A percentile compares a stretch with the other conserved stretches of the same genome.
Evolutionary conservation across 2,113 vertebrate genomes (phyloP).

Genomic region (Chionis minor): DNA sequence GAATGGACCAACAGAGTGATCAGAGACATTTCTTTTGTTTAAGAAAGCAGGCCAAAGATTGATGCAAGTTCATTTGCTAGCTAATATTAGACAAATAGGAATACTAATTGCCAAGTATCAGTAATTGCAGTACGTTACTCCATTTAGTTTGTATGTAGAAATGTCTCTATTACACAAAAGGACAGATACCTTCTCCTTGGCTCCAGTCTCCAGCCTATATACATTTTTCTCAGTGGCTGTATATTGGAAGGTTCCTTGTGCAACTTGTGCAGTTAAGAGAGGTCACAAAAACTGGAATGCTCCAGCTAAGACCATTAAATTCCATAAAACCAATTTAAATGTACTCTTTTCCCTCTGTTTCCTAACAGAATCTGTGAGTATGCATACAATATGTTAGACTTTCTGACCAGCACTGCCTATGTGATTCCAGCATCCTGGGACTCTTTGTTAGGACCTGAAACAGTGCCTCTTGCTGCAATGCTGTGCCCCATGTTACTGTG

Average conservation of each 20-base stretch:
- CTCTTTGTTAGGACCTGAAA: not conserved
- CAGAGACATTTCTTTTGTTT: not conserved
- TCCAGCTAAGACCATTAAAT: not conserved
- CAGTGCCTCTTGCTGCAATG: not conserved
- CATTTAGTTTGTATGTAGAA: not conserved
- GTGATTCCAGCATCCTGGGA: not conserved
- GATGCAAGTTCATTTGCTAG: not conserved
- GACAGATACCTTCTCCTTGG: not conserved
- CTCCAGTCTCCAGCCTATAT: not conserved
- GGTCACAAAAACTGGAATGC: not conserved
- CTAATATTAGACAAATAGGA: not conserved
- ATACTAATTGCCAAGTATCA: not conserved
- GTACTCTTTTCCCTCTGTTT: not conserved
- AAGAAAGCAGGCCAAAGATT: not conserved
- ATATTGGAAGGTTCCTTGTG: not conserved
- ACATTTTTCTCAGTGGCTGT: not conserved
- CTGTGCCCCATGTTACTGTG: not conserved
- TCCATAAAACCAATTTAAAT: not conserved
- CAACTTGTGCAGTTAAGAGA: not conserved
- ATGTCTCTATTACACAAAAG: not conserved
- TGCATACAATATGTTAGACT: not conserved
- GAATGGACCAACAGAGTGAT: not conserved
- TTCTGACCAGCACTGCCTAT: not conserved
- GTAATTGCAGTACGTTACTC: not conserved
- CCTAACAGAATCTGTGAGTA: not conserved